A percentile compares a stretch with the other conserved stretches of the same genome.
Evolutionary conservation across 1,140 invertebrate species (phyloP).

Genomic region (Prorops nasuta): DNA sequence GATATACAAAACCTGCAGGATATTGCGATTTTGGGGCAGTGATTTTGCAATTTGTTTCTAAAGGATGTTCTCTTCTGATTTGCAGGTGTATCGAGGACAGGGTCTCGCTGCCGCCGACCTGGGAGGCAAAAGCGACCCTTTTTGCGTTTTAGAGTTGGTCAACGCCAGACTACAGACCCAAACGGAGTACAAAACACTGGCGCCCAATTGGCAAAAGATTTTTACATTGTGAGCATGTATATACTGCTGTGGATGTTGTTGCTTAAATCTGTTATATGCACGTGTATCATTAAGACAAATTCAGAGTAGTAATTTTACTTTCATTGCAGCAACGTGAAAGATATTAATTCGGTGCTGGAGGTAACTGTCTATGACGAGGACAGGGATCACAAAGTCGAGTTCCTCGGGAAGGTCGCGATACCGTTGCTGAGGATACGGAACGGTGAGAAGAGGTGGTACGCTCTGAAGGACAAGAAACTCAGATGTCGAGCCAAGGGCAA

Average conservation of each 20-base stretch:
- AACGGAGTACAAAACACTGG: constrained; percentile 96
- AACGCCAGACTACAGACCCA: constrained; percentile 95
- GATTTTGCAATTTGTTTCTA: too few species aligned
- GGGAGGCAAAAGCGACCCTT: constrained; percentile 94
- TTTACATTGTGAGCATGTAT: constrained; percentile 87
- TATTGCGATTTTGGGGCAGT: too few species aligned
- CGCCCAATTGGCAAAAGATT: constrained; percentile 97
- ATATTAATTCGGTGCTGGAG: constrained; percentile 94
- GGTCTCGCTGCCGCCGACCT: constrained; percentile 88
- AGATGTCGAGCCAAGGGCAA: constrained; percentile 84
- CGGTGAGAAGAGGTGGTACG: constrained; percentile 93
- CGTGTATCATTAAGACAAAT: too few species aligned
- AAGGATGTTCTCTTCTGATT: too few species aligned
- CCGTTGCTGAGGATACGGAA: constrained; percentile 86
- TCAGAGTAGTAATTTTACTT: constrained; percentile 1
- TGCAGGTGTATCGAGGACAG: constrained; percentile 77
- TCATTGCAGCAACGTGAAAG: constrained; percentile 83
- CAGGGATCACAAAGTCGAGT: constrained; percentile 96
- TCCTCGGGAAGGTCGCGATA: constrained; percentile 90
- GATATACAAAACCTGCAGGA: too few species aligned
- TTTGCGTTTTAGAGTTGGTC: constrained; percentile 93
- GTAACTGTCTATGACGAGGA: constrained; percentile 99
- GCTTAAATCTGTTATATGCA: too few species aligned
- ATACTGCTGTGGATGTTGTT: background rate
- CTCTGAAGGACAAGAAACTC: constrained; percentile 95